A percentile compares a stretch with the other conserved stretches of the same genome.
phyloP scores from a whole-genome alignment of 1,140 invertebrate genomes.

The Drosophila malerkotliana region DNA sequence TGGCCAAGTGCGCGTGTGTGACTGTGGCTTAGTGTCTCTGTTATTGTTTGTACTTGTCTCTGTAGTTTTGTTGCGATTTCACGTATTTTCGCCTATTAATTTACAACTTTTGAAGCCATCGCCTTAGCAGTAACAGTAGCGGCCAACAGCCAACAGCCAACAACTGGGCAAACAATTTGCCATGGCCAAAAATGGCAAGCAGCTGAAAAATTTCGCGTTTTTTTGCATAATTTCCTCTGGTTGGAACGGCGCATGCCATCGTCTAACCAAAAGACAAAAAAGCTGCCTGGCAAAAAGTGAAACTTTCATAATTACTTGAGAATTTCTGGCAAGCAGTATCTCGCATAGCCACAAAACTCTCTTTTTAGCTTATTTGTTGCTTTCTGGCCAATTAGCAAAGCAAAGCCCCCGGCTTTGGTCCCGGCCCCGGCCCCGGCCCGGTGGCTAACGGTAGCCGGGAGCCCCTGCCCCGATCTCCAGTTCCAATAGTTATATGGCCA shows the following conservation, averaged over 20 bases:
- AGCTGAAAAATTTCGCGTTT: conserved; percentile 65
- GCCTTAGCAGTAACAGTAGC: conserved; percentile 32
- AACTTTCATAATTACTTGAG: conserved; percentile 70
- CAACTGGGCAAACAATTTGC: conserved; percentile 63
- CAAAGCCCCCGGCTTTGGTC: background rate
- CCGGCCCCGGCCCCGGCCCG: conserved; percentile 31
- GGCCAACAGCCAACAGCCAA: conserved; percentile 36
- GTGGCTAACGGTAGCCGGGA: conserved; percentile 61
- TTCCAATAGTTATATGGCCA: background rate
- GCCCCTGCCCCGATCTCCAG: conserved; percentile 12
- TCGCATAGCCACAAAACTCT: conserved; percentile 43
- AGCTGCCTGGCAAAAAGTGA: conserved; percentile 60
- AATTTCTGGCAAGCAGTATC: conserved; percentile 59
- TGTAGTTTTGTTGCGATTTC: conserved; percentile 48
- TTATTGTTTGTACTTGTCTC: conserved; percentile 7
- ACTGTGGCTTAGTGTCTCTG: background rate
- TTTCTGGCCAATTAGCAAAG: conserved; percentile 74
- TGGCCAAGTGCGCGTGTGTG: conserved; percentile 36
- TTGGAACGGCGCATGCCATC: conserved; percentile 57
- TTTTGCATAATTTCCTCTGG: conserved; percentile 66
- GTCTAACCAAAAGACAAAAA: conserved; percentile 9
- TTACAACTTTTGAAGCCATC: conserved; percentile 73
- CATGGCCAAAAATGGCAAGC: conserved; percentile 63
- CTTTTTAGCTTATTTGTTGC: conserved; percentile 46
- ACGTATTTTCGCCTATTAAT: conserved; percentile 78